A percentile compares a stretch with the other conserved stretches of the same genome.
Evolutionary conservation across 2,888 invertebrate genomes (phyloP).

Genomic region (Steinernema carpocapsae): DNA sequence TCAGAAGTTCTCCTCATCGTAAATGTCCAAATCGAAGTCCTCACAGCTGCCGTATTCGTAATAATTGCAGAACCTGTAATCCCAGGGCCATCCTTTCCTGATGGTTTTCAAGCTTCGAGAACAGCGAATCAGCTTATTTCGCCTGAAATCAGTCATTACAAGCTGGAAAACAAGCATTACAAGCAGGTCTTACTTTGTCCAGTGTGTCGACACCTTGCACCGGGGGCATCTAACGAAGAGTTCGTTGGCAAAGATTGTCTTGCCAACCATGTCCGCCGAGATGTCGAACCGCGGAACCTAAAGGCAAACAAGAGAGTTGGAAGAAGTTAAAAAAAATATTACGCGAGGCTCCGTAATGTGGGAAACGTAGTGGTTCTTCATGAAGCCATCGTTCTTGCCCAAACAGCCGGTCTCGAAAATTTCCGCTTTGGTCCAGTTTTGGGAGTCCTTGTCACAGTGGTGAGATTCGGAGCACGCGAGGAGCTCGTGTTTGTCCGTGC

Average conservation of each 20-base stretch:
- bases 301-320: too few species aligned
- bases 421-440: neutral
- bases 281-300: neutral
- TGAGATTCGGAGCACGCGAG: neutral
- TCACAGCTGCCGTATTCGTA: conserved; percentile 1
- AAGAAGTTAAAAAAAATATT: neutral
- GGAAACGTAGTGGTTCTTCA: neutral
- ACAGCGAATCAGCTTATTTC: conserved; percentile 3
- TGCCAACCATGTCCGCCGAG: neutral
- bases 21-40: neutral
- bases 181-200: neutral
- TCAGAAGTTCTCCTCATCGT: neutral
- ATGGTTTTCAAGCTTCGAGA: neutral
- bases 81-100: neutral
- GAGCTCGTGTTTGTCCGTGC: neutral
- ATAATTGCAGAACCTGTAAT: conserved; percentile 3
- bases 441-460: neutral
- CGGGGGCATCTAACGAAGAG: neutral
- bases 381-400: neutral
- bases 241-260: neutral
- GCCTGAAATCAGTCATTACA: too few species aligned
- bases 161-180: too few species aligned
- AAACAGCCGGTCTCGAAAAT: neutral
- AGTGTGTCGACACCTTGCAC: neutral
- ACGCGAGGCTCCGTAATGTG: neutral